Percentiles rank a stretch among this genome's conserved stretches.
phyloP scores from a whole-genome alignment of 1,140 invertebrate species.

The Drepana arcuata region DNA sequence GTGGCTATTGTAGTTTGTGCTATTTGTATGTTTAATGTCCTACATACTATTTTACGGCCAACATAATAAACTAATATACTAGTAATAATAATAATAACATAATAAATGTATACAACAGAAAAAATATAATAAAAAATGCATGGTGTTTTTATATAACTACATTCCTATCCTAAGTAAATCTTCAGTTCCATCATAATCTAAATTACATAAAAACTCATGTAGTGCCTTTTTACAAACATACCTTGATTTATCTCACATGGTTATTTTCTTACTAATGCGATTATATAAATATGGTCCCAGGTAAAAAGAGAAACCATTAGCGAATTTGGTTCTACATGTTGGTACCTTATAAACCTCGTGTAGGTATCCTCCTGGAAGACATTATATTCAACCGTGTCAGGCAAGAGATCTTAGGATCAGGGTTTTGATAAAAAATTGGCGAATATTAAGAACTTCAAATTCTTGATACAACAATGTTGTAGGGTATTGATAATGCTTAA shows the following conservation, averaged over 20 bases:
- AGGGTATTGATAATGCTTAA: constrained; percentile 3
- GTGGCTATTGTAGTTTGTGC: too few relatives aligned
- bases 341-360: constrained; percentile 3
- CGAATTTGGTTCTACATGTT: constrained; percentile 3
- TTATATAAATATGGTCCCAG: constrained; percentile 3
- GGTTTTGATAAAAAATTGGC: constrained; percentile 5
- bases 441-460: constrained; percentile 3
- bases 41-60: too few relatives aligned
- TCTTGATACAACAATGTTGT: constrained; percentile 6
- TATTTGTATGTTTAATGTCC: too few relatives aligned
- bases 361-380: not conserved
- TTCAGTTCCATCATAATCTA: not conserved
- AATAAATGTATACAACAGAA: too few relatives aligned
- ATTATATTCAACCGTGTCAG: not conserved
- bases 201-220: constrained; percentile 1
- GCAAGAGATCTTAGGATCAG: constrained; percentile 1
- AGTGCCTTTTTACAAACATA: constrained; percentile 2
- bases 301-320: constrained; percentile 1
- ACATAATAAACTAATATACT: too few relatives aligned
- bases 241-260: constrained; percentile 1
- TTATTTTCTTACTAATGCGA: constrained; percentile 3
- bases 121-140: too few relatives aligned
- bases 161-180: too few relatives aligned
- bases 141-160: too few relatives aligned
- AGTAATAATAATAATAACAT: too few relatives aligned